Percentiles rank a stretch among this genome's conserved stretches.
These are phyloP conservation scores for Sinonovacula constricta DNA, from an alignment of 1,140 invertebrate species.

Conservation along the genomic window DNA sequence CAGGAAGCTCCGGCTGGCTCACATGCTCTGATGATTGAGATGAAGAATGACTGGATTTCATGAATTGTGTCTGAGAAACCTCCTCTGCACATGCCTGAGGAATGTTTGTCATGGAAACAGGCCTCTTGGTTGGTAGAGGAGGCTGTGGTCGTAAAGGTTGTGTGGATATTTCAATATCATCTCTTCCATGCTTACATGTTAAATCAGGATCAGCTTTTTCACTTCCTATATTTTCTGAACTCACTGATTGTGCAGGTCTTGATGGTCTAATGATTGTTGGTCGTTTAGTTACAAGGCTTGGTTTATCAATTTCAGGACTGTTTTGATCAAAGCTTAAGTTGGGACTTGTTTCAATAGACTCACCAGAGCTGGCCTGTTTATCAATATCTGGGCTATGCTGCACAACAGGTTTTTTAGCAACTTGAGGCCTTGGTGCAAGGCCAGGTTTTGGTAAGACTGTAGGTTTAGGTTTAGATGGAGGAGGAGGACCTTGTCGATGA, in stretches of 20 bases:
- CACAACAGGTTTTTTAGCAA: constrained; percentile 2
- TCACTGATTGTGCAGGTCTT: constrained; percentile 6
- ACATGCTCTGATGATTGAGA: background rate
- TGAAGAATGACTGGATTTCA: too few relatives aligned
- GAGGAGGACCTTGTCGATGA: too few relatives aligned
- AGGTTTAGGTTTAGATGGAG: constrained; percentile 47
- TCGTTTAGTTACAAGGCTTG: constrained; percentile 30
- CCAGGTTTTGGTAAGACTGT: constrained; percentile 32
- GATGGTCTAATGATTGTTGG: constrained; percentile 47
- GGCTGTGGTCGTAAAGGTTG: background rate
- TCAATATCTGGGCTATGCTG: too few relatives aligned
- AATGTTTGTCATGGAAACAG: constrained; percentile 41
- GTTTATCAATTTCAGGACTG: background rate
- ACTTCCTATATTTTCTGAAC: constrained; percentile 38
- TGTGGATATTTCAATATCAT: constrained; percentile 7
- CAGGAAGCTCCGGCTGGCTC: background rate
- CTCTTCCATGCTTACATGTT: background rate
- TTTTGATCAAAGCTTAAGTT: too few relatives aligned
- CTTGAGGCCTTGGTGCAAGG: constrained; percentile 17
- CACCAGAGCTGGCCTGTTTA: too few relatives aligned
- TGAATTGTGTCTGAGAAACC: too few relatives aligned
- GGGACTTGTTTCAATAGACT: too few relatives aligned
- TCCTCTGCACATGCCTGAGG: constrained; percentile 16
- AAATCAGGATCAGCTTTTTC: constrained; percentile 13
- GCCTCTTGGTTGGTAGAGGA: constrained; percentile 34